Evolutionary conservation across 2,113 vertebrate species (phyloP).

Genomic region (Stictonetta naevosa): DNA sequence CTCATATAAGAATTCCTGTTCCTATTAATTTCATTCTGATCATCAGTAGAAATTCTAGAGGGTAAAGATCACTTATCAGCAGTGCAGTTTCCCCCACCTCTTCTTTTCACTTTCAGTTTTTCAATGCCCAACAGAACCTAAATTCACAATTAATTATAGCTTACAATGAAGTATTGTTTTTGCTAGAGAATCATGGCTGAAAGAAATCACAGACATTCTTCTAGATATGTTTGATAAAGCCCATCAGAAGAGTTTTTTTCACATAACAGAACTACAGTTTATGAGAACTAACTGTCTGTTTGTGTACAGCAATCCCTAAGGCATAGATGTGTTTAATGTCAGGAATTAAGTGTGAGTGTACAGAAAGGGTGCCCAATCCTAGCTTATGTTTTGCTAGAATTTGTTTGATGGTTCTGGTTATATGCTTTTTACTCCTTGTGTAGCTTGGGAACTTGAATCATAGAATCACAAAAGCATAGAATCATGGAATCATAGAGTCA

Average conservation of each 20-base stretch:
- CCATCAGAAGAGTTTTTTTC: not conserved
- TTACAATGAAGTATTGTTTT: not conserved
- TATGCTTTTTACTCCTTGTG: not conserved
- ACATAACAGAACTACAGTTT: not conserved
- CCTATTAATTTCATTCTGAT: not conserved
- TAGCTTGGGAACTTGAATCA: not conserved
- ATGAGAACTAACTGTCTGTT: not conserved
- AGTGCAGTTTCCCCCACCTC: not conserved
- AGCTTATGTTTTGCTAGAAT: not conserved
- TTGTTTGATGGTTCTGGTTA: not conserved
- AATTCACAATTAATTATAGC: not conserved
- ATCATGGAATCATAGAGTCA: too few species aligned
- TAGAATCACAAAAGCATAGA: too few species aligned
- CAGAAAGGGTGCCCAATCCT: fast-evolving
- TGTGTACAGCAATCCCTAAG: not conserved
- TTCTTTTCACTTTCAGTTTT: not conserved
- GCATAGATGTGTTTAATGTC: not conserved
- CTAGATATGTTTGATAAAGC: not conserved
- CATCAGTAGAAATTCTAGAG: not conserved
- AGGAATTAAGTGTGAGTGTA: not conserved
- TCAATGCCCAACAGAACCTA: not conserved
- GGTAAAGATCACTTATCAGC: not conserved
- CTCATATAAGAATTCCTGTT: not conserved
- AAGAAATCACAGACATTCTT: not conserved
- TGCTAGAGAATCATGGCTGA: not conserved